phyloP scores from a whole-genome alignment of 2,113 vertebrate species.

The Emydura subglobosa region DNA sequence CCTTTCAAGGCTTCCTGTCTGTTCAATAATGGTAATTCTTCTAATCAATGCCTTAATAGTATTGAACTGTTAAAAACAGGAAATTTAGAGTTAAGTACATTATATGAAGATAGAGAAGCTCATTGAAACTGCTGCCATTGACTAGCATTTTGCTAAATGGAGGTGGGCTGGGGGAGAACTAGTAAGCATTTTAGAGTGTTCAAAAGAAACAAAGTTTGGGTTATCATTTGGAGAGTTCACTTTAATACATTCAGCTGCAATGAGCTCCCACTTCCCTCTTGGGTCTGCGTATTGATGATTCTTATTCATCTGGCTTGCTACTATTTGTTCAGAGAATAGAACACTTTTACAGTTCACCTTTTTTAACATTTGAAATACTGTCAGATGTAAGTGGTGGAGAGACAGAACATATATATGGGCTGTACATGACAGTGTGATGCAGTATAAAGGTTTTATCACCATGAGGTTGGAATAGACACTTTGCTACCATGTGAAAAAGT shows the following conservation, averaged over 20 bases:
- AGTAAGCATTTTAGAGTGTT: background rate
- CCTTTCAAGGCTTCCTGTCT: background rate
- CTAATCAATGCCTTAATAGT: background rate
- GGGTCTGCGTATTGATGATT: background rate
- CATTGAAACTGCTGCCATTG: background rate
- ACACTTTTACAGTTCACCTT: background rate
- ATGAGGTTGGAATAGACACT: background rate
- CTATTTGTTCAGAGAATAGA: background rate
- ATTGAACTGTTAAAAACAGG: background rate
- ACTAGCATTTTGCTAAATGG: background rate
- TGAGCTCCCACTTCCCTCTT: rapidly evolving
- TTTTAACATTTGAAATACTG: background rate
- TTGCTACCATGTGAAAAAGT: background rate
- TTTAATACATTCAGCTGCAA: background rate
- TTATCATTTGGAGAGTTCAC: background rate
- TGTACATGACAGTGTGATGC: background rate
- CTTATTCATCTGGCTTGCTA: background rate
- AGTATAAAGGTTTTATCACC: background rate
- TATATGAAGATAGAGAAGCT: background rate
- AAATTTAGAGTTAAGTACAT: background rate
- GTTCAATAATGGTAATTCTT: background rate
- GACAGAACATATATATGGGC: background rate
- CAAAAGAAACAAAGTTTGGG: background rate
- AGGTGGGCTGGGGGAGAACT: background rate
- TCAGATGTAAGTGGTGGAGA: background rate